A percentile compares a stretch with the other conserved stretches of the same genome.
Evolutionary conservation across 2,113 vertebrate genomes (phyloP).

Genomic region (Microtus oregoni): DNA sequence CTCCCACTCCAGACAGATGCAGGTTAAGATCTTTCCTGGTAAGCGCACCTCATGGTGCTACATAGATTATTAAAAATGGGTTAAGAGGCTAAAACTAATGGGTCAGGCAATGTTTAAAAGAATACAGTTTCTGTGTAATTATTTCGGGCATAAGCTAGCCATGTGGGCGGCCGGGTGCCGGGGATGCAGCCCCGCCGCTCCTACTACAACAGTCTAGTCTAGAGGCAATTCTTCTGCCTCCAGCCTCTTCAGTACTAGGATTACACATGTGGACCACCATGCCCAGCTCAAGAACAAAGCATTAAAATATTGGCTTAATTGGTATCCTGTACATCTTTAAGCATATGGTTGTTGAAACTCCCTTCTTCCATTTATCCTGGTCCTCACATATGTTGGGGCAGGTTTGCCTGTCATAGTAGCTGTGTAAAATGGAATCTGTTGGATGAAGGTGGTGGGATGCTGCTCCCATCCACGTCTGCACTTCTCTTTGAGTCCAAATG

Average conservation of each 20-base stretch:
- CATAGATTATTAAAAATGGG: no score
- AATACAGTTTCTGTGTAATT: no score
- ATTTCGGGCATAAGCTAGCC: no score
- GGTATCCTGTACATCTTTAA: slow-evolving; percentile 9
- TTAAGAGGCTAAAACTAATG: no score
- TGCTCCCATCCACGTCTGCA: slow-evolving; percentile 12
- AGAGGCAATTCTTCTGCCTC: background rate
- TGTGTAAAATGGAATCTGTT: background rate
- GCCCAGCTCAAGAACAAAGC: background rate
- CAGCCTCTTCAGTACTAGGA: background rate
- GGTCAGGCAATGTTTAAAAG: no score
- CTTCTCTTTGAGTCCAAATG: slow-evolving; percentile 33
- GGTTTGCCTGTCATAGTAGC: background rate
- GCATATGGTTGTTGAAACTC: background rate
- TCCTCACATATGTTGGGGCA: background rate
- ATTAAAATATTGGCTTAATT: background rate
- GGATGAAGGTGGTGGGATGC: background rate
- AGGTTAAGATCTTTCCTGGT: no score
- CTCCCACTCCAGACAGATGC: no score
- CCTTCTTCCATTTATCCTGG: background rate
- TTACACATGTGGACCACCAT: background rate
- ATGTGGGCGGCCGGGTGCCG: no score
- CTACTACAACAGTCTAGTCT: background rate
- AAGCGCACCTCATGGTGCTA: no score
- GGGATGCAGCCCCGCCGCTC: no score